Percentiles rank a stretch among this genome's conserved stretches.
These are phyloP conservation scores for Crenuchus spilurus DNA, from an alignment of 2,797 vertebrate genomes.

Conservation along the genomic window DNA sequence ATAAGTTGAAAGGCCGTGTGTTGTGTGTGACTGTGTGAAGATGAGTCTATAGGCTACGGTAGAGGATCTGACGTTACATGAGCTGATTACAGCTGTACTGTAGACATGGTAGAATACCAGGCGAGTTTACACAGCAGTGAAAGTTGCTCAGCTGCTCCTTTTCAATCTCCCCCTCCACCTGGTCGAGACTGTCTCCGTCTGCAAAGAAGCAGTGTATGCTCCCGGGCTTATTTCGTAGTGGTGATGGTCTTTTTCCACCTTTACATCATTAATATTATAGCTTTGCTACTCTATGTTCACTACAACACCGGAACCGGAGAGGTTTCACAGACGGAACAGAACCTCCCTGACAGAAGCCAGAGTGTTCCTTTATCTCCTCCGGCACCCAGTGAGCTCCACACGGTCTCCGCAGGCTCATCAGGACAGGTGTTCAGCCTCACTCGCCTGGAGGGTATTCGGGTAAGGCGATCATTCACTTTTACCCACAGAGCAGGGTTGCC, in stretches of 20 bases:
- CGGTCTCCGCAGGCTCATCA: slow-evolving; percentile 48
- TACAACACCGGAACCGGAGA: slow-evolving; percentile 85
- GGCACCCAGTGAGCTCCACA: slow-evolving; percentile 46
- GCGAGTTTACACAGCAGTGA: neutral
- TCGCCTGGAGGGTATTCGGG: slow-evolving; percentile 91
- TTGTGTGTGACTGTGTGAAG: too few species aligned
- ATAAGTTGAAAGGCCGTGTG: too few species aligned
- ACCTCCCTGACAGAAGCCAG: slow-evolving; percentile 32
- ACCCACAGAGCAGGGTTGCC: too few species aligned
- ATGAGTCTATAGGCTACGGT: too few species aligned
- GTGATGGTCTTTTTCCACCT: slow-evolving; percentile 95
- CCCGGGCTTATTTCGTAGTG: slow-evolving; percentile 91
- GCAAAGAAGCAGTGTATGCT: slow-evolving; percentile 86
- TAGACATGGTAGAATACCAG: slow-evolving; percentile 14
- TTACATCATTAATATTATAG: slow-evolving; percentile 91
- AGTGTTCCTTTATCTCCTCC: slow-evolving; percentile 22
- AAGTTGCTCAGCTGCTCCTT: neutral
- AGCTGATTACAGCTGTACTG: neutral
- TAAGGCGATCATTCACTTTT: too few species aligned
- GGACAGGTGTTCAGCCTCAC: slow-evolving; percentile 72
- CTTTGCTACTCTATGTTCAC: slow-evolving; percentile 90
- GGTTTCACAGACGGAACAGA: slow-evolving; percentile 38
- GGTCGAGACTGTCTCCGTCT: slow-evolving; percentile 72
- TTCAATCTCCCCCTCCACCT: neutral
- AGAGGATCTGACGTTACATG: neutral